Evolutionary conservation across 1,140 invertebrate genomes (phyloP).

Genomic region (Drosophila biarmipes): DNA sequence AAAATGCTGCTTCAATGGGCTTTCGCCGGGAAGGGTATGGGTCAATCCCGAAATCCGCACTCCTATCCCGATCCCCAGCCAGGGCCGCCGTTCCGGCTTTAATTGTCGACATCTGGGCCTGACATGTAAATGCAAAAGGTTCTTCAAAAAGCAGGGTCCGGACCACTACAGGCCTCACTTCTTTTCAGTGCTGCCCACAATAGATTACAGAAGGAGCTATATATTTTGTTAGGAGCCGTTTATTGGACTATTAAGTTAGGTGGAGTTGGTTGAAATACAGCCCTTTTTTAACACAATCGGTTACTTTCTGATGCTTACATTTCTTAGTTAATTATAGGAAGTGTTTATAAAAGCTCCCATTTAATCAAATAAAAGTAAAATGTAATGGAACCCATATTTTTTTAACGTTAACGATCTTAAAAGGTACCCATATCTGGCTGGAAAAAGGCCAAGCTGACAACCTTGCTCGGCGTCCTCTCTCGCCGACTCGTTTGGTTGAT

Average conservation of each 20-base stretch:
- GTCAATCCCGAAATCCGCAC: slow-evolving; percentile 24
- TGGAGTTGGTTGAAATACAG: too few relatives aligned
- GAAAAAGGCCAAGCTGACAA: not conserved
- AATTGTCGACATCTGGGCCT: slow-evolving; percentile 75
- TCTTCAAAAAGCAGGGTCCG: slow-evolving; percentile 41
- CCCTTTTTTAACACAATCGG: too few relatives aligned
- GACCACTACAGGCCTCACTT: slow-evolving; percentile 12
- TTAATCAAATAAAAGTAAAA: too few relatives aligned
- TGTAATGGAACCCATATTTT: too few relatives aligned
- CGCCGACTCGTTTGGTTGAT: slow-evolving; percentile 48
- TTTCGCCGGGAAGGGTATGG: slow-evolving; percentile 15
- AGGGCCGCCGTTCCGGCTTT: slow-evolving; percentile 48
- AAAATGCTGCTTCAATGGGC: slow-evolving; percentile 74
- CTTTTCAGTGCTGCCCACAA: slow-evolving; percentile 12
- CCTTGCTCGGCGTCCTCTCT: slow-evolving; percentile 1
- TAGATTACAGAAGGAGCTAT: not conserved
- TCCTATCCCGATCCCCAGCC: slow-evolving; percentile 17
- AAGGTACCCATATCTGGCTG: not conserved
- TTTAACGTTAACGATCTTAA: not conserved
- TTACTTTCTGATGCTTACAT: too few relatives aligned
- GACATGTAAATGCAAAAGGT: slow-evolving; percentile 79
- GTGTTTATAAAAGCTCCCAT: too few relatives aligned
- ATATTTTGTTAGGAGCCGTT: not conserved
- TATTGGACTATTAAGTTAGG: too few relatives aligned
- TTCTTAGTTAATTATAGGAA: too few relatives aligned